Percentiles rank a stretch among this genome's conserved stretches.
phyloP scores from a whole-genome alignment of 2,113 vertebrate species.

The Paramisgurnus dabryanus region DNA sequence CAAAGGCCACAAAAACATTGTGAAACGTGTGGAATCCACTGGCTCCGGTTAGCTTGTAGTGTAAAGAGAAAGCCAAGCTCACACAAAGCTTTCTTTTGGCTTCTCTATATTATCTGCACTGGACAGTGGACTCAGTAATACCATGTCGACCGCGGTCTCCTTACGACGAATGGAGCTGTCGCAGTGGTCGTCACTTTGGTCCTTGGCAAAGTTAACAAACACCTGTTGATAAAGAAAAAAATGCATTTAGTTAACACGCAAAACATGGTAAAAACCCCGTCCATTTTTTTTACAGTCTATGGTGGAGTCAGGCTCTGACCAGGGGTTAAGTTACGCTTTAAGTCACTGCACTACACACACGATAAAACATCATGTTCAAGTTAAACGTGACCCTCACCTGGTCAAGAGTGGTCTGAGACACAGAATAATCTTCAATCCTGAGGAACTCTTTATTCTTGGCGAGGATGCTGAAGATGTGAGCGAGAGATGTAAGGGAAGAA shows the following conservation, averaged over 20 bases:
- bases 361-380: background rate
- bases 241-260: slow-evolving; percentile 28
- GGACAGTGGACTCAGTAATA: slow-evolving; percentile 71
- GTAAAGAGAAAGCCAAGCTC: slow-evolving; percentile 62
- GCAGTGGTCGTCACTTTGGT: slow-evolving; percentile 91
- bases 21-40: slow-evolving; percentile 50
- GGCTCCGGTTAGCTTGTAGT: slow-evolving; percentile 48
- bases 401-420: slow-evolving; percentile 97
- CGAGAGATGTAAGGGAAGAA: slow-evolving; percentile 84
- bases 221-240: slow-evolving; percentile 75
- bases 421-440: slow-evolving; percentile 95
- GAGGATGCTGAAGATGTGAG: slow-evolving; percentile 93
- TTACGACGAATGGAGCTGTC: slow-evolving; percentile 88
- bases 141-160: slow-evolving; percentile 79
- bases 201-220: slow-evolving; percentile 99
- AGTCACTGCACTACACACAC: background rate
- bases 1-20: slow-evolving; percentile 35
- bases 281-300: too few species aligned
- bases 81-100: slow-evolving; percentile 87
- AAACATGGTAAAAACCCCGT: background rate
- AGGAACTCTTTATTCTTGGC: slow-evolving; percentile 88
- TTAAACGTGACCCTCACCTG: slow-evolving; percentile 78
- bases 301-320: too few species aligned
- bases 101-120: slow-evolving; percentile 69
- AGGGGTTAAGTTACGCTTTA: too few species aligned